Evolutionary conservation across 2,888 invertebrate genomes (phyloP).

Genomic region (Drosophila peninsularis): DNA sequence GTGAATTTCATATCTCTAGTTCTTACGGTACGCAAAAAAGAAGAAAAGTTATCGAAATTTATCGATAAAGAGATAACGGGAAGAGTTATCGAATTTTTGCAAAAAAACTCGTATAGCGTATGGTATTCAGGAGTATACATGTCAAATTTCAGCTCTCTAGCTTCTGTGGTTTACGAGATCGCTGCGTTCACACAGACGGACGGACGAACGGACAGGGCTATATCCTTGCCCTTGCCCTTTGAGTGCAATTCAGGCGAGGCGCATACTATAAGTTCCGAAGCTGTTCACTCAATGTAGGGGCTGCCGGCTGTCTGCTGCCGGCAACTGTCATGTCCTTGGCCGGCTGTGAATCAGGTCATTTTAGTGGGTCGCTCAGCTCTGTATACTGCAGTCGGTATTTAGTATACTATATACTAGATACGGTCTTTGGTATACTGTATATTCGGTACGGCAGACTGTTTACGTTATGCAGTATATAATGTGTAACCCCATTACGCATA

Average conservation of each 20-base stretch:
- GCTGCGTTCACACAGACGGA: too few species aligned
- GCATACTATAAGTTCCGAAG: slow-evolving; percentile 5
- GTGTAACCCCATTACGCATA: slow-evolving; percentile 23
- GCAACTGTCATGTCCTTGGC: slow-evolving; percentile 35
- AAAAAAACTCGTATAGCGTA: too few species aligned
- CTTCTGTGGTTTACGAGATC: too few species aligned
- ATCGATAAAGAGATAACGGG: too few species aligned
- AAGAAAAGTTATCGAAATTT: too few species aligned
- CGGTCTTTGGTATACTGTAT: neutral
- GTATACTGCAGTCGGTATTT: neutral
- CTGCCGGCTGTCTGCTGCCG: neutral
- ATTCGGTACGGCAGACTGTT: neutral
- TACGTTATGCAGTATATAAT: neutral
- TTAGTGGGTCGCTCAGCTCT: slow-evolving; percentile 4
- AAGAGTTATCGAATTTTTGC: too few species aligned
- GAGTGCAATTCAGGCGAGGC: slow-evolving; percentile 34
- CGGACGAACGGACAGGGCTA: too few species aligned
- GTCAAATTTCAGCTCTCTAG: too few species aligned
- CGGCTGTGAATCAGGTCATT: slow-evolving; percentile 27
- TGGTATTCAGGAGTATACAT: too few species aligned
- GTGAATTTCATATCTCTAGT: too few species aligned
- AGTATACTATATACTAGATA: neutral
- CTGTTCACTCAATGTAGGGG: neutral
- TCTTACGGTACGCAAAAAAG: too few species aligned
- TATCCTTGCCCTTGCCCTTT: slow-evolving; percentile 24